Evolutionary conservation across 1,140 invertebrate genomes (phyloP).

Genomic region (Adoxophyes honmai): DNA sequence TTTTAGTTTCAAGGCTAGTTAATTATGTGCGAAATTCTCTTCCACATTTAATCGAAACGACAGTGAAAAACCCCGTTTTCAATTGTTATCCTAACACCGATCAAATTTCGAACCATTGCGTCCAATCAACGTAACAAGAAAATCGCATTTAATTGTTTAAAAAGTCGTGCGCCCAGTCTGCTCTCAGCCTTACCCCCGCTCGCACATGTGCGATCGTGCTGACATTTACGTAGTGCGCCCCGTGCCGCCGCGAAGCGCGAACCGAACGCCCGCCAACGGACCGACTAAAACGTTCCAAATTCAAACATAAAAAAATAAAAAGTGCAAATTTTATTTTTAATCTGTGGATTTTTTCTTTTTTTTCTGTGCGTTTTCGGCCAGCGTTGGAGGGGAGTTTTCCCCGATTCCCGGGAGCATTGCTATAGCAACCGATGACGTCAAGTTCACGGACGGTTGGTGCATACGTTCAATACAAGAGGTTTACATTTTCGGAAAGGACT

Average conservation of each 20-base stretch:
- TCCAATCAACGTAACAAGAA: too few relatives aligned
- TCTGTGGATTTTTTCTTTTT: conserved; percentile 25
- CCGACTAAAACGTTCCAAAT: conserved; percentile 35
- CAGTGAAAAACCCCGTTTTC: too few relatives aligned
- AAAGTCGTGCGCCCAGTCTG: conserved; percentile 38
- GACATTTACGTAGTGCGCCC: conserved; percentile 71
- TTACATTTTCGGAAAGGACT: conserved; percentile 34
- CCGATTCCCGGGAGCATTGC: conserved; percentile 63
- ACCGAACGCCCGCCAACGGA: conserved; percentile 24
- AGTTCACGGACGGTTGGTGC: conserved; percentile 72
- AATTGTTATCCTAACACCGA: too few relatives aligned
- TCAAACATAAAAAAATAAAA: conserved; percentile 27
- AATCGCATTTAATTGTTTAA: conserved; percentile 22
- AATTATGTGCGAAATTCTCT: too few relatives aligned
- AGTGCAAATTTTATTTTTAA: conserved; percentile 27
- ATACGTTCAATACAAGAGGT: conserved; percentile 59
- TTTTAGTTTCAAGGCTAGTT: too few relatives aligned
- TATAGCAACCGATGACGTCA: conserved; percentile 71
- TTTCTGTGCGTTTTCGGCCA: conserved; percentile 31
- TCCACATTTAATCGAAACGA: too few relatives aligned
- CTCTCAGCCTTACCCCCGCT: conserved; percentile 38
- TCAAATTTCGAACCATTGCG: too few relatives aligned
- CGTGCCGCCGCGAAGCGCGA: conserved; percentile 51
- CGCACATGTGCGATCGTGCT: conserved; percentile 68
- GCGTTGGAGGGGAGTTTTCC: conserved; percentile 30